phyloP scores from a whole-genome alignment of 2,888 invertebrate genomes.

The Brachyptera risi region DNA sequence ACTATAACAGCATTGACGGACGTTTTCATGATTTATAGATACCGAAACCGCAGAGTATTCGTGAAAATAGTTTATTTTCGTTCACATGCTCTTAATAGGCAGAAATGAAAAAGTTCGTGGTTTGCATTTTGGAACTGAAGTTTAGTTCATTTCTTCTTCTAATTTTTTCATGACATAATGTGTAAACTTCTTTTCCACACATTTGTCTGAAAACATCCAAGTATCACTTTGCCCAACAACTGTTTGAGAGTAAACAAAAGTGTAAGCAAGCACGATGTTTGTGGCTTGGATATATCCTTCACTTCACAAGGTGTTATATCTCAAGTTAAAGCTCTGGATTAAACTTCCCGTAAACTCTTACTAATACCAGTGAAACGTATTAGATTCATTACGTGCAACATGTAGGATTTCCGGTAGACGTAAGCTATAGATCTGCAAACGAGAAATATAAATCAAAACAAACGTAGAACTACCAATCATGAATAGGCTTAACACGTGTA shows the following conservation, averaged over 20 bases:
- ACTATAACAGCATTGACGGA: too few species aligned
- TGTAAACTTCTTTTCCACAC: too few species aligned
- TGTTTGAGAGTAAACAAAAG: not conserved
- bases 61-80: too few species aligned
- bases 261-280: not conserved
- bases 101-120: not conserved
- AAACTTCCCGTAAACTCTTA: too few species aligned
- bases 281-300: not conserved
- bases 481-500: not conserved
- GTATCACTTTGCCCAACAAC: not conserved
- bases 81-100: too few species aligned
- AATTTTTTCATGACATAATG: too few species aligned
- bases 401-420: not conserved
- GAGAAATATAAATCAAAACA: not conserved
- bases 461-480: not conserved
- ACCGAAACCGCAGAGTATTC: too few species aligned
- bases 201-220: not conserved
- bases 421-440: not conserved
- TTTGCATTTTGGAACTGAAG: not conserved
- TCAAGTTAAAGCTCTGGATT: not conserved
- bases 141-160: too few species aligned
- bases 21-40: too few species aligned
- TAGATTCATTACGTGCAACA: too few species aligned
- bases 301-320: not conserved
- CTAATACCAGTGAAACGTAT: too few species aligned